Conservation (phyloP, 2,888 invertebrate genomes). For the Cerastoderma edule region DNA sequence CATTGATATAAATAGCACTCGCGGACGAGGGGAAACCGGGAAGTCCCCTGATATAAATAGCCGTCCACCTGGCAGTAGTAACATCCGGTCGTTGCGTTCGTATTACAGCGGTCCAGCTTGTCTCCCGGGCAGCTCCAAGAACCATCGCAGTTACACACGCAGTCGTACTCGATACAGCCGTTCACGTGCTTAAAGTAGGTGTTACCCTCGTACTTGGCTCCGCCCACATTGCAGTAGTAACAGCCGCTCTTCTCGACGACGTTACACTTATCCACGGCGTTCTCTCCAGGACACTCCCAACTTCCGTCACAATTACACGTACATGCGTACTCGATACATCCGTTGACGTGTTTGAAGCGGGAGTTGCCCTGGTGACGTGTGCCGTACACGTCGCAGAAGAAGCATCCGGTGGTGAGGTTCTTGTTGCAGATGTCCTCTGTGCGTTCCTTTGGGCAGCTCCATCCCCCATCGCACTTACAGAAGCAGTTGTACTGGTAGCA, state of each 20-base stretch:
- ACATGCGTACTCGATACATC: conserved; percentile 72
- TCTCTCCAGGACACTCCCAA: conserved; percentile 72
- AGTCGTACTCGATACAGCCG: conserved; percentile 64
- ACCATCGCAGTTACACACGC: conserved; percentile 66
- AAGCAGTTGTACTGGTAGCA: conserved; percentile 70
- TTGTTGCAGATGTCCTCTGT: conserved; percentile 63
- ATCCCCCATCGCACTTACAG: conserved; percentile 71
- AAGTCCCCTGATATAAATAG: conserved; percentile 64
- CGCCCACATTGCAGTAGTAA: conserved; percentile 63
- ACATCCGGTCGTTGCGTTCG: conserved; percentile 62
- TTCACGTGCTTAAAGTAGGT: conserved; percentile 67
- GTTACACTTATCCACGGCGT: conserved; percentile 66
- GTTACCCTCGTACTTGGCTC: conserved; percentile 63
- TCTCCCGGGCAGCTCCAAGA: conserved; percentile 66
- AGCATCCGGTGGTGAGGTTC: conserved; percentile 60
- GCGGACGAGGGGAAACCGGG: conserved; percentile 66
- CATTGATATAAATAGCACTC: conserved; percentile 73
- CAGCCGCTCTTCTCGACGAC: conserved; percentile 59
- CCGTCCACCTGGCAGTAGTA: conserved; percentile 65
- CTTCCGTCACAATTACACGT: conserved; percentile 76
- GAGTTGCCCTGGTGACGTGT: conserved; percentile 64
- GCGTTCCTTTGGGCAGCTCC: conserved; percentile 66
- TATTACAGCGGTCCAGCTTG: conserved; percentile 67
- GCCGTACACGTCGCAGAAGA: conserved; percentile 64
- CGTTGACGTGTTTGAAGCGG: conserved; percentile 67